Evolutionary conservation across 2,888 invertebrate species (phyloP), one percentile per base, ranked within the genome.

Genomic region (Ptilodon capucinus): DNA sequence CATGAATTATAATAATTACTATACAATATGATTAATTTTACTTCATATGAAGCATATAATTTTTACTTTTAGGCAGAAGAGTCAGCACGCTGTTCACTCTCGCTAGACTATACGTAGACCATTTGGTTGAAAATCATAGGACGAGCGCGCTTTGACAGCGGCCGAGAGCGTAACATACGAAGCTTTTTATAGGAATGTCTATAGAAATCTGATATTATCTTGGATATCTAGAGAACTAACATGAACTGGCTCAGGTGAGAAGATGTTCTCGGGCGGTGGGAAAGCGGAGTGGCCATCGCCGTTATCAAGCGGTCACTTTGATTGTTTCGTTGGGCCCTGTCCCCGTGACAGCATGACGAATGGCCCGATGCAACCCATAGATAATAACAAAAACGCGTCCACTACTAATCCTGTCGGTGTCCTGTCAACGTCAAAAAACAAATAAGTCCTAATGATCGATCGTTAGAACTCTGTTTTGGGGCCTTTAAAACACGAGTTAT

Each of bases 391-490:
- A 73, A 75, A 75, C 71, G 65, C 63, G 63, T 68, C 72, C 72
- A 70, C 75, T 74, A 64, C 68, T 65, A 76, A 72, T 68, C 76
- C 75, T 67, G 73, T 68, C 79, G 70, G 77, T 79, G 82, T 83
- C 84, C 84, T 86, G 86, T 87, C 87, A 84, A 82, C 83, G 78
- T 83, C 81, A 84, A 87, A 89, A 87, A 89, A 89, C 84, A 86
- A 88, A 86, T 84, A 90, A 89, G 84, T 84, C 81, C 82, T 81
- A 85, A 88, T 91, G 90, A 91, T 90, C 84, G 90, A 91, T 91
- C 83, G 88, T 73, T 70, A 74, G 74, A 74, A 77, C 79, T 79
- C 77, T 74, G 80, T 84, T 85, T 83, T 84, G 81, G 84, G 80
- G 76, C 76, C 82, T 81, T 84, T 83, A 78, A 86, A 83, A 83